phyloP scores from a whole-genome alignment of 2,797 vertebrate genomes.

The Falco cherrug region DNA sequence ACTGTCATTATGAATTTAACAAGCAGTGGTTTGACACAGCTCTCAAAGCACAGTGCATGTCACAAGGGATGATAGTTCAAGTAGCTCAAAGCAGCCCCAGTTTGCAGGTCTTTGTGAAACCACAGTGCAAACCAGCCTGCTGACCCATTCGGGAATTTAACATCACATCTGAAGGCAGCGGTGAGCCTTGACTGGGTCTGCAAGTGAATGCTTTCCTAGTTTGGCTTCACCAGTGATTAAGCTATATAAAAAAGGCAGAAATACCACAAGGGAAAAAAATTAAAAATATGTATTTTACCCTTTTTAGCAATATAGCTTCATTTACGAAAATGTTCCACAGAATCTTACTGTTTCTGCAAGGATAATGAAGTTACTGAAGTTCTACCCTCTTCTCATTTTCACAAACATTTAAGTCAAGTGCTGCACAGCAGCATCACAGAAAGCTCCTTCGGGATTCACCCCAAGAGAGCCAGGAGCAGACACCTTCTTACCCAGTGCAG shows the following conservation, averaged over 20 bases:
- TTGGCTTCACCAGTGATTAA: background rate
- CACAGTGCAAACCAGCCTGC: background rate
- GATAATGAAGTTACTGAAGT: background rate
- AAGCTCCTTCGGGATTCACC: background rate
- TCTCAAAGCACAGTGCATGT: background rate
- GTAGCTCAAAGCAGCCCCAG: background rate
- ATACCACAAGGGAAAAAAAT: background rate
- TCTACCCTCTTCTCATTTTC: background rate
- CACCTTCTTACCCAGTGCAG: background rate
- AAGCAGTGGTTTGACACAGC: background rate
- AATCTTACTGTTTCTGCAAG: background rate
- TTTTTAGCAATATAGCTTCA: background rate
- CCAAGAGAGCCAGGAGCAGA: background rate
- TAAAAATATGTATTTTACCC: too few relatives aligned
- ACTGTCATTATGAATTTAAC: background rate
- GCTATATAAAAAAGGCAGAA: background rate
- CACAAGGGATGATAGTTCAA: background rate
- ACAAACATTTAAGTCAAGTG: background rate
- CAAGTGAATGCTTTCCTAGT: background rate
- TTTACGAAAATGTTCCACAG: background rate
- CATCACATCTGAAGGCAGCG: background rate
- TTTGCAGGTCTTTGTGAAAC: background rate
- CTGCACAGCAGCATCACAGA: background rate
- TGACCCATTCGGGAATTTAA: background rate
- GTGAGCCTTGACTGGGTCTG: background rate